Percentiles rank a stretch among this genome's conserved stretches.
Evolutionary conservation across 1,140 invertebrate species (phyloP).

Genomic region (Araneus ventricosus): DNA sequence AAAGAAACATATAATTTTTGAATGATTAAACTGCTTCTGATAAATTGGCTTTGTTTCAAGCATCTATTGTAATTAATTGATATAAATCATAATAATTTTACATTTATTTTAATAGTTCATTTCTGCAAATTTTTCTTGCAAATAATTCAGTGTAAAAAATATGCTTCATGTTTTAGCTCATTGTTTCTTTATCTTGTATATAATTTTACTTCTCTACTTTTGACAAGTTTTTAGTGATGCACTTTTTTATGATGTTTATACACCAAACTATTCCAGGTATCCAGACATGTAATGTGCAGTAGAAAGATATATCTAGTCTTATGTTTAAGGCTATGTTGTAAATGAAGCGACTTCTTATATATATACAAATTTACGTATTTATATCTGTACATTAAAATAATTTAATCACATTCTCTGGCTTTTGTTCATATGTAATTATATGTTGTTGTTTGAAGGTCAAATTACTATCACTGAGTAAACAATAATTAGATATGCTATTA

Average conservation of each 20-base stretch:
- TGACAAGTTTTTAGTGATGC: constrained; percentile 46
- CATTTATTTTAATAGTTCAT: too few species aligned
- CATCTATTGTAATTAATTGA: too few species aligned
- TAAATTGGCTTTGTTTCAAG: too few species aligned
- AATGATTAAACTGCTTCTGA: too few species aligned
- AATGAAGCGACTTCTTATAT: constrained; percentile 56
- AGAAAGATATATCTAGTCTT: constrained; percentile 57
- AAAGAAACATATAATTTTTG: too few species aligned
- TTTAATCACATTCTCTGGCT: not conserved
- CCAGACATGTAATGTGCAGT: constrained; percentile 30
- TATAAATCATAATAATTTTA: too few species aligned
- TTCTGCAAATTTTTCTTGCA: not conserved
- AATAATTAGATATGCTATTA: too few species aligned
- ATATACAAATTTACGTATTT: constrained; percentile 64
- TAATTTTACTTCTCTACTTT: constrained; percentile 34
- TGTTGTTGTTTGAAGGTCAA: too few species aligned
- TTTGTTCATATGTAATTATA: too few species aligned
- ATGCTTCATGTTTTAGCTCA: not conserved
- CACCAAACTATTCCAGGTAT: constrained; percentile 13
- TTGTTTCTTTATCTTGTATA: not conserved
- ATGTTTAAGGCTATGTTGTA: constrained; percentile 63
- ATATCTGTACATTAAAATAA: constrained; percentile 72
- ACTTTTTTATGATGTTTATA: constrained; percentile 69
- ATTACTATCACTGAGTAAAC: too few species aligned
- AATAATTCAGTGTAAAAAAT: not conserved